phyloP scores from a whole-genome alignment of 2,888 invertebrate genomes.

The Lepidonotus clava region DNA sequence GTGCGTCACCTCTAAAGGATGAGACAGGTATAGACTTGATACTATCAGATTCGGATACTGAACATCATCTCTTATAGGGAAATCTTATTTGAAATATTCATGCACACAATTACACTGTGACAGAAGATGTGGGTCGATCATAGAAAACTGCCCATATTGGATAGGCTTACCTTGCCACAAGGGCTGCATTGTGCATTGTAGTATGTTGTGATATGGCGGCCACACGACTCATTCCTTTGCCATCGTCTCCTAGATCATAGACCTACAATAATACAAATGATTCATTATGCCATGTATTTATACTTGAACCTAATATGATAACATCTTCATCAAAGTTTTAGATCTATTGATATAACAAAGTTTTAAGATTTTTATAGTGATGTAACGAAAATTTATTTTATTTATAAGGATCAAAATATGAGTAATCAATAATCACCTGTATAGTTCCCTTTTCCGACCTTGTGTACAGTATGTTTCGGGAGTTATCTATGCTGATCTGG shows the following conservation, averaged over 20 bases:
- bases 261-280: no score
- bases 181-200: constrained; percentile 83
- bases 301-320: background rate
- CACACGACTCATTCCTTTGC: constrained; percentile 87
- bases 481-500: constrained; percentile 92
- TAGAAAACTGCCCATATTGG: constrained; percentile 26
- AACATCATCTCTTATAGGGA: no score
- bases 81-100: no score
- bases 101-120: no score
- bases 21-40: no score
- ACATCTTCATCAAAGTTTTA: background rate
- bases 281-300: no score
- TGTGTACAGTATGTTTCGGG: constrained; percentile 92
- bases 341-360: background rate
- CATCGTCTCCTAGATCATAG: constrained; percentile 92
- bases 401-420: no score
- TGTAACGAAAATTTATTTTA: no score
- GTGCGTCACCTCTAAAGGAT: no score
- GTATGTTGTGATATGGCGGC: constrained; percentile 86
- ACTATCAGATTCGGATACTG: no score
- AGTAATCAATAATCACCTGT: constrained; percentile 73
- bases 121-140: constrained; percentile 44
- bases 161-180: constrained; percentile 24
- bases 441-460: constrained; percentile 91
- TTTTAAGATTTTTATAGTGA: no score